Conservation (phyloP, 2,113 vertebrate species). For the Eurystomus gularis region DNA sequence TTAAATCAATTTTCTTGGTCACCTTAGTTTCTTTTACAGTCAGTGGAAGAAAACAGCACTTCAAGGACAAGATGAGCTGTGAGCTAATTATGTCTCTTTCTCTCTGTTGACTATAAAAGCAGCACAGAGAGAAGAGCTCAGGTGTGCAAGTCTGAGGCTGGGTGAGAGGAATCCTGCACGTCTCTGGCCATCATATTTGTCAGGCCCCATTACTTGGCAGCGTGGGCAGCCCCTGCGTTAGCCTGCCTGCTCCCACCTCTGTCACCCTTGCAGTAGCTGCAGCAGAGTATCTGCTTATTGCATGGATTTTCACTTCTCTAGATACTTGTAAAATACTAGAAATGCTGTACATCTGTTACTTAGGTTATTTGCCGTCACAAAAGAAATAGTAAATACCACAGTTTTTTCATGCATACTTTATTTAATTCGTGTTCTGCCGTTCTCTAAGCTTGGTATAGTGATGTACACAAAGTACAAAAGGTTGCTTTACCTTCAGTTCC, state of each 20-base stretch:
- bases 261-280: accelerated
- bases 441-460: background rate
- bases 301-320: background rate
- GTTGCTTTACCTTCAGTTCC: background rate
- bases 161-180: background rate
- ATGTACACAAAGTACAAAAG: background rate
- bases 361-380: background rate
- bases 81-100: background rate
- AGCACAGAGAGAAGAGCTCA: background rate
- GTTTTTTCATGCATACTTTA: background rate
- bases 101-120: background rate
- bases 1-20: background rate
- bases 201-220: background rate
- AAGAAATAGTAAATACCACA: background rate
- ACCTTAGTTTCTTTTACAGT: background rate
- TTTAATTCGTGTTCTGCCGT: background rate
- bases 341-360: background rate
- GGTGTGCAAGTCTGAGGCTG: background rate
- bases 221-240: background rate
- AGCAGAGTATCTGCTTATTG: background rate
- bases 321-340: background rate
- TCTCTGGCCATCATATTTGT: background rate
- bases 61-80: background rate
- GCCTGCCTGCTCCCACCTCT: background rate
- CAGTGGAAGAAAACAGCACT: background rate